Conservation (phyloP, 2,888 invertebrate genomes). For the Ormia ochracea region DNA sequence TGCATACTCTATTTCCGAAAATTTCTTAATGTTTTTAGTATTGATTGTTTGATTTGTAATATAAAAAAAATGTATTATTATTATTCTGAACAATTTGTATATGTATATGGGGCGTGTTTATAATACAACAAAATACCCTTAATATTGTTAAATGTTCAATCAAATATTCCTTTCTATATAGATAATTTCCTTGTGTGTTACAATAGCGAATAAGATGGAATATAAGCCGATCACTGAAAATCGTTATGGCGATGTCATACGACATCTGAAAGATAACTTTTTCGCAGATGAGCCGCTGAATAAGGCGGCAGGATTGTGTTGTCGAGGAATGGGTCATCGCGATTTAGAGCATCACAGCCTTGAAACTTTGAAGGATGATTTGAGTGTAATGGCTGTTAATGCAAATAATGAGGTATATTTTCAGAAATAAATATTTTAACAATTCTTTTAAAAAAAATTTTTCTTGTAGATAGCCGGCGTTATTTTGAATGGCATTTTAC, state of each 20-base stretch:
- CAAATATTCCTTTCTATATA: no score
- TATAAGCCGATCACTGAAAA: conserved; percentile 72
- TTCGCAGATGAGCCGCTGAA: conserved; percentile 91
- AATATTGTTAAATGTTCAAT: no score
- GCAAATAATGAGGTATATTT: conserved; percentile 80
- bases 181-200: no score
- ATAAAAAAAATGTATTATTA: no score
- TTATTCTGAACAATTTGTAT: no score
- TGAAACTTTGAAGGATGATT: conserved; percentile 84
- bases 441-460: background rate
- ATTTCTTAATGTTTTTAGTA: no score
- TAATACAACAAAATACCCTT: no score
- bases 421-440: background rate
- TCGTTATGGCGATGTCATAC: conserved; percentile 80
- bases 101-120: no score
- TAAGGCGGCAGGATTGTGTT: conserved; percentile 85
- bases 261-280: conserved; percentile 85
- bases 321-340: conserved; percentile 82
- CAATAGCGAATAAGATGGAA: conserved; percentile 68
- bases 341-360: conserved; percentile 85
- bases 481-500: conserved; percentile 85
- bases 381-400: conserved; percentile 84
- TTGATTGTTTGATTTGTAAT: no score
- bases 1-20: no score
- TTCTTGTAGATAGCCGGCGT: conserved; percentile 85